Conservation (phyloP, 2,888 invertebrate genomes). For the Colostygia pectinataria region DNA sequence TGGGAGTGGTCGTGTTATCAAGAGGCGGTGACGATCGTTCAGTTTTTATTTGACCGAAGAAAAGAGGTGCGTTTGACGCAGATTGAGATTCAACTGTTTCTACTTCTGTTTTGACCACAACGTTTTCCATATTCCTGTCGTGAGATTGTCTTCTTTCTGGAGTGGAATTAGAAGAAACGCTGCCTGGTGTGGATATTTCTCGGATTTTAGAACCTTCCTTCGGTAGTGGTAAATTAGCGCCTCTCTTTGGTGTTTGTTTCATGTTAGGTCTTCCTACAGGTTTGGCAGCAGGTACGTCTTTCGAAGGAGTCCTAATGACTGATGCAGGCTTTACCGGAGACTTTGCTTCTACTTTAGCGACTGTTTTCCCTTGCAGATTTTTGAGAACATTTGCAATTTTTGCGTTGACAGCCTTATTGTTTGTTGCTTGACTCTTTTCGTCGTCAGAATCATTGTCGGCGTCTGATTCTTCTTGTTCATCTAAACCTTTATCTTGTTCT, state of each 20-base stretch:
- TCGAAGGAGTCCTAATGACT: constrained; percentile 37
- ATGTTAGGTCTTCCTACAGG: constrained; percentile 58
- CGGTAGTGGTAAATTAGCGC: constrained; percentile 48
- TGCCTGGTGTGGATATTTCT: constrained; percentile 34
- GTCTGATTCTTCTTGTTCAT: constrained; percentile 42
- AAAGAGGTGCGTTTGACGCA: constrained; percentile 50
- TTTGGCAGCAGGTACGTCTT: constrained; percentile 42
- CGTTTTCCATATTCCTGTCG: constrained; percentile 49
- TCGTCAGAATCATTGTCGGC: constrained; percentile 48
- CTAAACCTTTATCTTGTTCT: constrained; percentile 45
- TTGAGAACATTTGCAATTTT: constrained; percentile 38
- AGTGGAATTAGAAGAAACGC: constrained; percentile 27
- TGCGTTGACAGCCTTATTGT: constrained; percentile 21
- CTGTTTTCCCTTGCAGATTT: constrained; percentile 48
- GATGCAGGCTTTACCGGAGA: constrained; percentile 40
- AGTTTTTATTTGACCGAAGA: constrained; percentile 65
- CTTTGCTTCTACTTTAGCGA: constrained; percentile 44
- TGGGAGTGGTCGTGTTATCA: constrained; percentile 50
- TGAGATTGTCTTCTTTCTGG: constrained; percentile 52
- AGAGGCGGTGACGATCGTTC: constrained; percentile 64
- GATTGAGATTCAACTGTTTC: constrained; percentile 46
- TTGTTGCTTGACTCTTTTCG: constrained; percentile 39
- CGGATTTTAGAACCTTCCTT: constrained; percentile 42
- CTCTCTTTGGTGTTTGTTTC: constrained; percentile 74
- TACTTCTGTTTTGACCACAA: constrained; percentile 67